Base-by-base conservation (phyloP, 2,797 vertebrate species). In the Naso thynnoides region DNA sequence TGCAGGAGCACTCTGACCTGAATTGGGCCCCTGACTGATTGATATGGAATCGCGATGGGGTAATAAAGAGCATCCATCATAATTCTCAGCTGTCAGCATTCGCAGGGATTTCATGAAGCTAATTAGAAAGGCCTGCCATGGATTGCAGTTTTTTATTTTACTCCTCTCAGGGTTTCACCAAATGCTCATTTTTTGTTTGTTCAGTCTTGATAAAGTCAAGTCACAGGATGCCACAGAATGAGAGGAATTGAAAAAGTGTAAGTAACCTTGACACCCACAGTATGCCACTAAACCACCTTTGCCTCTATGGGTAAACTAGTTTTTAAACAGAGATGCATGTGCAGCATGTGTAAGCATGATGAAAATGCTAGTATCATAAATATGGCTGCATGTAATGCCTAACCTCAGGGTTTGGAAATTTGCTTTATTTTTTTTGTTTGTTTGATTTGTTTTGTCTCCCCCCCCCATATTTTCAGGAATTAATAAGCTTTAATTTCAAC, bases 51-150 rank as follows among this genome's bases (percentile, higher is more conserved):
- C 55, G 15, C 8, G 27, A 65, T 52, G 50, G 38, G 63, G 38
- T 82, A 84, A 86, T 85, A 55, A 78, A 78, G 75, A 64, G 26
- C 74, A 82, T 90, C 70, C 60, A 76, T 89, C 78, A 83, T 85
- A 15, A 75, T 78, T 84, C 68, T 49, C 39, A 58, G 39, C 78
- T 77, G 80, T 80, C 84, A 87, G 67, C 63, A 60, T 77, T 83
- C 49, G 42, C 54, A 23, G 39, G 38, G 84, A 76, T 75, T 85
- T 73, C 18, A 60, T 45, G 19, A n/a, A 60, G 57, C 70, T 86
- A 84, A 89, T 86, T 83, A 63, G 59, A 79, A 59, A 76, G 49
- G 47, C 42, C 65, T 59, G 18, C n/a, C n/a, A 19, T 39, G 48
- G 36, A 59, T 45, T 73, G 65, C 53, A 72, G 49, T 63, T 82